Conservation (phyloP, 2,113 vertebrate genomes). For the Herpailurus yagouaroundi region DNA sequence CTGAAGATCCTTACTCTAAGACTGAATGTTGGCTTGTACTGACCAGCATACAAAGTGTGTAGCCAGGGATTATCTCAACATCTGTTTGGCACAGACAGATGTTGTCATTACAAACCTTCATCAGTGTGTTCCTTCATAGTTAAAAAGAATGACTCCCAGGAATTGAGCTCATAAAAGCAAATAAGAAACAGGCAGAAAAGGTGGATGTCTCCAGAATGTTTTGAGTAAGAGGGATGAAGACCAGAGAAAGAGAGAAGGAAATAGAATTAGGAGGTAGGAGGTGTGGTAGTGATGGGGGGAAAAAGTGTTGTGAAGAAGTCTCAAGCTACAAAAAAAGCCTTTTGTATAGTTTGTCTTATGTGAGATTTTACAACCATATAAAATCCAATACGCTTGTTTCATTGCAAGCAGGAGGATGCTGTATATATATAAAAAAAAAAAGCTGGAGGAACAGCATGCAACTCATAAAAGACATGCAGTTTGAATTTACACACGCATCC, state of each 20-base stretch:
- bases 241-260: conserved; percentile 62
- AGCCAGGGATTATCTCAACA: conserved; percentile 78
- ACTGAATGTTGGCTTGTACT: conserved; percentile 71
- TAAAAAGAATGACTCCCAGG: conserved; percentile 75
- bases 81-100: conserved; percentile 82
- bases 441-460: conserved; percentile 67
- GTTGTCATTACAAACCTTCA: conserved; percentile 66
- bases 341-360: conserved; percentile 67
- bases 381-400: conserved; percentile 65
- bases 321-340: conserved; percentile 44
- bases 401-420: conserved; percentile 70
- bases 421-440: conserved; percentile 51
- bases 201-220: background rate
- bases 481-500: conserved; percentile 65
- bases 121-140: conserved; percentile 63
- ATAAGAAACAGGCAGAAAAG: background rate
- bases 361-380: conserved; percentile 66
- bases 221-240: background rate
- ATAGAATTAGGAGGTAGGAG: background rate
- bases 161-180: conserved; percentile 50
- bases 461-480: conserved; percentile 64
- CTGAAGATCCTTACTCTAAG: background rate
- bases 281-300: too few relatives aligned
- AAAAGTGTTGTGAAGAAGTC: conserved; percentile 30
- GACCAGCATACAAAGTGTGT: conserved; percentile 73